Evolutionary conservation across 2,113 vertebrate genomes (phyloP), one percentile per base, ranked within the genome.

Genomic region (Leuciscus idus): DNA sequence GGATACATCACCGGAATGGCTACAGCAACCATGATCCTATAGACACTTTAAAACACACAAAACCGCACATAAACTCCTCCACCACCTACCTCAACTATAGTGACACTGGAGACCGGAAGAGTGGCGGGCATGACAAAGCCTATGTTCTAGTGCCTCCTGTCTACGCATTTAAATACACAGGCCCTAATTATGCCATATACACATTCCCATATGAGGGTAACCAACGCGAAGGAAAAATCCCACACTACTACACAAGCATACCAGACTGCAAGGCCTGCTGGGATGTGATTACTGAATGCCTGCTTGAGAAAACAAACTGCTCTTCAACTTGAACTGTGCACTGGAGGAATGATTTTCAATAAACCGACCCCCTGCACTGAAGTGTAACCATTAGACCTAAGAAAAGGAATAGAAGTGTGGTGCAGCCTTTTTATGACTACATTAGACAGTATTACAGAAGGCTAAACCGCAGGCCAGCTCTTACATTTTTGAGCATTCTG

Each of bases 241-340:
- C 33, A 33, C 4, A 33, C 33, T 33, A 33, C 33, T 33, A 33
- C 33, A 33, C 33, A 30, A 50, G 59, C 79, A 19, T 48, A 61
- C 59, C 39, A 62, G 39, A 46, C 59, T 66, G 39, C 26, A 48
- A 50, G 4, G 39, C n/a, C 79, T 81, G 79, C 59, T 36, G 62
- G 62, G 62, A 52, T 52, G 43, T 52, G 62, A 82, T 82, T 82
- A 48, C 62, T 50, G 57, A n/a, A 64, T 46, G 15, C 80, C 61
- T 82, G 61, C 62, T 81, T 50, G n/a, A 64, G 26, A 50, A 81
- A 68, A 81, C 80, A 82, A 82, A 48, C 62, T 64, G 78, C 36
- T 43, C 36, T 46, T 59, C 36, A 46, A 46, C 7, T 33, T 50
- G 26, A 78, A 68, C n/a, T 68, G 43, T 36, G 59, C 33, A 21